Percentiles rank a stretch among this genome's conserved stretches.
These are phyloP conservation scores for Parnassius mnemosyne DNA, from an alignment of 2,888 invertebrate genomes.

Conservation along the genomic window DNA sequence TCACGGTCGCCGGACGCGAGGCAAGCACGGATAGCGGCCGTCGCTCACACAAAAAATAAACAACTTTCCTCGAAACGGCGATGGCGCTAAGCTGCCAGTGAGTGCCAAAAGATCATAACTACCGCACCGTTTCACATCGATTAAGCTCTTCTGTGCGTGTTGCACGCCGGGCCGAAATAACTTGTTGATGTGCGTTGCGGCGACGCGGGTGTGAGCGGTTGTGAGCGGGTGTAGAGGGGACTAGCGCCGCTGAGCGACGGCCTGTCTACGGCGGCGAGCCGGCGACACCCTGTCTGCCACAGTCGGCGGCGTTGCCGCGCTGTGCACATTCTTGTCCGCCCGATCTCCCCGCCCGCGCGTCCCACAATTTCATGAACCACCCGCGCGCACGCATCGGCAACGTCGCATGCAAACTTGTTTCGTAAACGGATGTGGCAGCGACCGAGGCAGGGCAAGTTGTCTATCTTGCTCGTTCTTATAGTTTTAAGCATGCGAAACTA, in stretches of 20 bases:
- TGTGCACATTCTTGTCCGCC: constrained; percentile 77
- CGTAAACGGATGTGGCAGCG: constrained; percentile 86
- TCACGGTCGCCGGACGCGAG: constrained; percentile 71
- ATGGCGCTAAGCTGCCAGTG: constrained; percentile 69
- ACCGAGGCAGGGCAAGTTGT: constrained; percentile 67
- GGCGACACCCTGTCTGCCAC: constrained; percentile 97
- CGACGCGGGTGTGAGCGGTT: constrained; percentile 57
- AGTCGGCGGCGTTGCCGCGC: constrained; percentile 86
- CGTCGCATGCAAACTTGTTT: constrained; percentile 84
- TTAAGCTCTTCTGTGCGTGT: constrained; percentile 60
- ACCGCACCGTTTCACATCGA: constrained; percentile 43
- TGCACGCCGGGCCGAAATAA: constrained; percentile 70
- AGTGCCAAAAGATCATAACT: constrained; percentile 54
- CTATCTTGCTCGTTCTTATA: constrained; percentile 50
- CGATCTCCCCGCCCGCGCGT: constrained; percentile 57
- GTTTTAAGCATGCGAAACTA: constrained; percentile 41
- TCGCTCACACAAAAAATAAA: constrained; percentile 67
- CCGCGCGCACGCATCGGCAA: constrained; percentile 77
- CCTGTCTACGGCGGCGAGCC: constrained; percentile 89
- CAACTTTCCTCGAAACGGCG: constrained; percentile 78
- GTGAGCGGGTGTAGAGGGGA: constrained; percentile 43
- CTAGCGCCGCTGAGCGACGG: constrained; percentile 84
- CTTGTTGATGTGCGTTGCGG: constrained; percentile 77
- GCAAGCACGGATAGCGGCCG: constrained; percentile 68
- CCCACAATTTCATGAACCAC: constrained; percentile 61